Conservation (phyloP, 2,888 invertebrate genomes). For the Hypomecis atomaria region DNA sequence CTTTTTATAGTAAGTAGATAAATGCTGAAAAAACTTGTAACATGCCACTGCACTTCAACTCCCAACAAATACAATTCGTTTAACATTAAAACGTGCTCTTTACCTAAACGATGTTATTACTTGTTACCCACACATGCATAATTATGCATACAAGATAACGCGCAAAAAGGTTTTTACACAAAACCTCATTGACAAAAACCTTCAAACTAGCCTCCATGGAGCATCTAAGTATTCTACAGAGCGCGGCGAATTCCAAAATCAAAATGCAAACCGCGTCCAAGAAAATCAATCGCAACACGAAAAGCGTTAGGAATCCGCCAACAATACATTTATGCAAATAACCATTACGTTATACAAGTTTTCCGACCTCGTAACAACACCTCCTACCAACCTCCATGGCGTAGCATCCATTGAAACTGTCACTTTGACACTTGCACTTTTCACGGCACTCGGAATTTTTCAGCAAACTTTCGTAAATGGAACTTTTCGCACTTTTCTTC, state of each 20-base stretch:
- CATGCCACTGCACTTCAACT: too few species aligned
- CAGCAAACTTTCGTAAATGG: constrained; percentile 7
- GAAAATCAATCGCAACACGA: constrained; percentile 7
- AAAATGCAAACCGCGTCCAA: constrained; percentile 8
- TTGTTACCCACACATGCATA: background rate
- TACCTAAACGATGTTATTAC: background rate
- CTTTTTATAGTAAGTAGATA: too few species aligned
- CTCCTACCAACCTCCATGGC: constrained; percentile 19
- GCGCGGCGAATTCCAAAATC: background rate
- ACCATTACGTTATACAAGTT: constrained; percentile 34
- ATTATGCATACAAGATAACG: background rate
- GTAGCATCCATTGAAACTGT: constrained; percentile 12
- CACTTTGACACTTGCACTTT: constrained; percentile 29
- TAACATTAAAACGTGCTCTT: too few species aligned
- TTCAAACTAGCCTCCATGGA: too few species aligned
- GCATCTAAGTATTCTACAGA: background rate
- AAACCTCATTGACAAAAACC: background rate
- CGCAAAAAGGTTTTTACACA: background rate
- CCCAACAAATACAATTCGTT: too few species aligned
- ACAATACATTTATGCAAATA: constrained; percentile 38
- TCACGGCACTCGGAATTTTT: constrained; percentile 20
- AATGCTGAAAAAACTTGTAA: too few species aligned
- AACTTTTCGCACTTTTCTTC: background rate
- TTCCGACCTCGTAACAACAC: constrained; percentile 27
- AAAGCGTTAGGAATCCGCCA: constrained; percentile 21